Percentiles rank a stretch among this genome's conserved stretches.
Conservation (phyloP, 2,113 vertebrate genomes). For the Phoenicopterus ruber region DNA sequence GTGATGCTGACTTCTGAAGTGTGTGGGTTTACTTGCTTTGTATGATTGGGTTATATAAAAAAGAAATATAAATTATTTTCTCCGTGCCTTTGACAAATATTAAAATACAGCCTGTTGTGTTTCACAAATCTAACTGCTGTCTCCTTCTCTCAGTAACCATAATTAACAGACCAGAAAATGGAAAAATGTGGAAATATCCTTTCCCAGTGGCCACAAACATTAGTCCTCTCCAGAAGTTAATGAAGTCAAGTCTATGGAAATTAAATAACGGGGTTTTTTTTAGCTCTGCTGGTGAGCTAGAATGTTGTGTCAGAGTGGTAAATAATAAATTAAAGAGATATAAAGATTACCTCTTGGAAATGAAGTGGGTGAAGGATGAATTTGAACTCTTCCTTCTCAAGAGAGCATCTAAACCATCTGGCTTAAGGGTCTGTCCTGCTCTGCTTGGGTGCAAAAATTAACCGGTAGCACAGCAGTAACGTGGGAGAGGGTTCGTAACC, state of each 20-base stretch:
- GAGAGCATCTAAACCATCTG: neutral
- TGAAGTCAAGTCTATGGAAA: neutral
- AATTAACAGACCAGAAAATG: conserved; percentile 46
- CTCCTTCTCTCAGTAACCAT: neutral
- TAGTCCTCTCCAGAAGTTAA: neutral
- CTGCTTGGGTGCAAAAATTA: neutral
- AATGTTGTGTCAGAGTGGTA: neutral
- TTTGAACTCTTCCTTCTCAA: neutral
- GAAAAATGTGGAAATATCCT: conserved; percentile 33
- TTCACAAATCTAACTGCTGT: neutral
- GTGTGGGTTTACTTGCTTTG: neutral
- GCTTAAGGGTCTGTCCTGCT: neutral
- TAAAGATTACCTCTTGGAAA: neutral
- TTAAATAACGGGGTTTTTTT: neutral
- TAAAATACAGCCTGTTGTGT: neutral
- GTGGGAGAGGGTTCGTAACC: neutral
- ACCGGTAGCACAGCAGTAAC: neutral
- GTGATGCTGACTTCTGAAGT: neutral
- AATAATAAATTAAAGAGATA: neutral
- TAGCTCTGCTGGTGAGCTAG: neutral
- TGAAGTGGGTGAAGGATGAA: neutral
- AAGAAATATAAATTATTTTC: neutral
- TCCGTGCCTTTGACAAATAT: neutral
- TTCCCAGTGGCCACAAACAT: neutral
- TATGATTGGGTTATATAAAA: neutral